Evolutionary conservation across 2,888 invertebrate species (phyloP), one percentile per base, ranked within the genome.

Genomic region (Diadromus collaris): DNA sequence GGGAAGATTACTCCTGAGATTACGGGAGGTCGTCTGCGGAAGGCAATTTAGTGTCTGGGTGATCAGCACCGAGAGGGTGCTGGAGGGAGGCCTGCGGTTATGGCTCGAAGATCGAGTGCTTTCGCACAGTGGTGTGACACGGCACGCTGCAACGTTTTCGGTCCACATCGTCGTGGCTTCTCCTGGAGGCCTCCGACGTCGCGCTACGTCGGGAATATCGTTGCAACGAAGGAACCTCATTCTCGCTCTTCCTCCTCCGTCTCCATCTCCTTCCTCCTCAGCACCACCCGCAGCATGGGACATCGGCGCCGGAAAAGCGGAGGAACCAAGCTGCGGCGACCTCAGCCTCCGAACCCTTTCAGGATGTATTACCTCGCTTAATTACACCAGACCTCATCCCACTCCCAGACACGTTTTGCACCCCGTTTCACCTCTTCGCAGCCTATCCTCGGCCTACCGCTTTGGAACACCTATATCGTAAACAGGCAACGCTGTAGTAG

Each of bases 11-110:
- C 77, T 81, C 72, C 75, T 65, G 75, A 82, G 81, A 81, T 82
- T 81, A 82, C 72, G 67, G 56, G 74, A 79, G 72, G 76, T 74
- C 72, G 77, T 63, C 58, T 38, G 80, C 75, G 77, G 72, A 77
- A 82, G 79, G 77, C 80, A 82, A 82, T 82, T 82, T 81, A 82
- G 77, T 81, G 78, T 82, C 79, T 82, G 69, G 71, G 81, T 82
- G 82, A 82, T 82, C 79, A 82, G 77, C 69, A 68, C 69, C 70
- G 77, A 71, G 61, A 34, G 16, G 38, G 38, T n/a, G n/a, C n/a
- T n/a, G 41, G 13, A 16, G 68, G 54, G 71, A 71, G 60, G 73
- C 68, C 76, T 81, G 77, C 70, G 77, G 74, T 82, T 80, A 82
- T 82, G 69, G 75, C 75, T 73, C 63, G 72, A 75, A 81, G 79